These are phyloP conservation scores for Therioaphis trifolii DNA, from an alignment of 2,888 invertebrate genomes.

Conservation along the genomic window DNA sequence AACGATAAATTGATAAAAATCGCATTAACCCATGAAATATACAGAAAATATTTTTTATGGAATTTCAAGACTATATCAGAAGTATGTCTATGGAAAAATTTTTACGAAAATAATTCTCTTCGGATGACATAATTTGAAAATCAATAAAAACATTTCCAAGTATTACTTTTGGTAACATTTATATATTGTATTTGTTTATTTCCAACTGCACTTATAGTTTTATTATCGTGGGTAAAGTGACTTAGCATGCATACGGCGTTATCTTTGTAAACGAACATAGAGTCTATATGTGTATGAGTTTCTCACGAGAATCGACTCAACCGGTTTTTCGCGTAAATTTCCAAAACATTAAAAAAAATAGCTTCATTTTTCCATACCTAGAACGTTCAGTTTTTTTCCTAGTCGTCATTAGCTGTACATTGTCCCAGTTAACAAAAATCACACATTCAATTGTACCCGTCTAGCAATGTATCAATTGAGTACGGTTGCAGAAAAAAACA, in stretches of 20 bases:
- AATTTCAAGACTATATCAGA: too few species aligned
- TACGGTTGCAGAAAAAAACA: neutral
- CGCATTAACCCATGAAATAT: too few species aligned
- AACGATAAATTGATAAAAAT: neutral
- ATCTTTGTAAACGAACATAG: neutral
- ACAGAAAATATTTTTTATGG: neutral
- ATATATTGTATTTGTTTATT: neutral
- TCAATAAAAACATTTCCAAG: conserved; percentile 1
- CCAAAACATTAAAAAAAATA: conserved; percentile 44
- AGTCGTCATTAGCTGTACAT: conserved; percentile 58
- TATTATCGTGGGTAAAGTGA: neutral
- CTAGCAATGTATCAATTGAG: conserved; percentile 6
- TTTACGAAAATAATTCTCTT: neutral
- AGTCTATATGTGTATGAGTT: conserved; percentile 1
- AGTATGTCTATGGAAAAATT: neutral
- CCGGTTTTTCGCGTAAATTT: conserved; percentile 59
- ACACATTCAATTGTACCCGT: conserved; percentile 37
- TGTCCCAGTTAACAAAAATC: conserved; percentile 57
- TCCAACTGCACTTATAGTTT: neutral
- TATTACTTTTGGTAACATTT: neutral
- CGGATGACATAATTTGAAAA: conserved; percentile 6
- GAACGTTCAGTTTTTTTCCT: conserved; percentile 18
- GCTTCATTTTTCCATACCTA: conserved; percentile 32
- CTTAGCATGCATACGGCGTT: conserved; percentile 35
- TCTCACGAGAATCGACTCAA: conserved; percentile 51